Evolutionary conservation across 1,140 invertebrate genomes (phyloP), one percentile per base, ranked within the genome.

Genomic region (Epicauta chinensis): DNA sequence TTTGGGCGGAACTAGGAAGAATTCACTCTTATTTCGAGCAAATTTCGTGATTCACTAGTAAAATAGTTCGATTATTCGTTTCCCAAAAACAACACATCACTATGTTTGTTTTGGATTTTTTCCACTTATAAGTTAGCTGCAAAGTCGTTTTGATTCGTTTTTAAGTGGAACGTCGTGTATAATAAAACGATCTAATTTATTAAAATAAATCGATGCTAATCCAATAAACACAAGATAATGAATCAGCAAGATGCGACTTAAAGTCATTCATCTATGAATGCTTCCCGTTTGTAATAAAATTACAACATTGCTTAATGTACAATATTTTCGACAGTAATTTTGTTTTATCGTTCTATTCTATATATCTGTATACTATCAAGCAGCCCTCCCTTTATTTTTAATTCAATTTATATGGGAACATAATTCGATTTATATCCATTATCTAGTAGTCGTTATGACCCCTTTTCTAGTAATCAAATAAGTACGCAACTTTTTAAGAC

Each of bases 321-420:
- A 40, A 55, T 55, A 54, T 60, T 58, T 49, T 58, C 48, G 55
- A 57, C 55, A 50, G 43, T 60, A 60, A 60, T 60, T 60, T 57
- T 60, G 51, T 60, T 60, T 23, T 60, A 60, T 60, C 38, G 56
- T 36, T 51, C 54, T 39, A 5, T 23, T 7, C 4, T 23, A 23
- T 23, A 23, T 23, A 23, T 23, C 23, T 23, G 23, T 23, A 23
- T 23, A 23, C 23, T 3, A 23, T 23, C 23, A 23, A 23, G 23
- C 23, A 23, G 4, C 23, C 23, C 7, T n/a, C 55, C 50, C 46
- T 43, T 47, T n/a, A n/a, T 5, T 58, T 53, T 58, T 58, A 60
- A 60, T 58, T 57, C 53, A 56, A 60, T 60, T 57, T 46, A 38
- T 16, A 46, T 29, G 39, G 14, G 23, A 23, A 43, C 42, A 23